A percentile compares a stretch with the other conserved stretches of the same genome.
Conservation (phyloP, 2,113 vertebrate species). For the Maccullochella peelii region DNA sequence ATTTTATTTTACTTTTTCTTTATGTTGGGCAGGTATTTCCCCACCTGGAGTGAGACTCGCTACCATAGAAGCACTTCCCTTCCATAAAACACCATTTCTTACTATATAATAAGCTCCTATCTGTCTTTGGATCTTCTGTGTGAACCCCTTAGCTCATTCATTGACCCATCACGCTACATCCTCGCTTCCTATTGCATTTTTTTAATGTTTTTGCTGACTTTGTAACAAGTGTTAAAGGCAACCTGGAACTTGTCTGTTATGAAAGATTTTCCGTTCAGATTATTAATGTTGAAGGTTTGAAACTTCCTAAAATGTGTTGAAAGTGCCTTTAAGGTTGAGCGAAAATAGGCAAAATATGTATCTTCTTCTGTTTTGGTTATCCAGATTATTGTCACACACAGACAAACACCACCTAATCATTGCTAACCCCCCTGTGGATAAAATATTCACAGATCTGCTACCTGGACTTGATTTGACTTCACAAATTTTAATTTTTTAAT, state of each 20-base stretch:
- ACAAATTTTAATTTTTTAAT: background rate
- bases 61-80: constrained; percentile 24
- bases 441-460: constrained; percentile 24
- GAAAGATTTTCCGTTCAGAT: background rate
- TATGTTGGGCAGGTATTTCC: constrained; percentile 82
- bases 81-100: background rate
- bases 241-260: background rate
- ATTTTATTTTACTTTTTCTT: constrained; percentile 70
- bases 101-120: background rate
- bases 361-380: background rate
- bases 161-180: constrained; percentile 4
- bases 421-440: constrained; percentile 41
- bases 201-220: background rate
- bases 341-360: background rate
- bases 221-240: background rate
- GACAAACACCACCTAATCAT: background rate
- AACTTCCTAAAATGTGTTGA: background rate
- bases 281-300: background rate
- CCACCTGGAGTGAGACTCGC: constrained; percentile 63
- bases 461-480: constrained; percentile 26
- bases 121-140: background rate
- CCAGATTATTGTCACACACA: background rate
- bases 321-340: background rate
- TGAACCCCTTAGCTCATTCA: constrained; percentile 8
- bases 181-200: background rate